These are phyloP conservation scores for Platorchestia sp. DNA, from an alignment of 1,140 invertebrate species.

Conservation along the genomic window DNA sequence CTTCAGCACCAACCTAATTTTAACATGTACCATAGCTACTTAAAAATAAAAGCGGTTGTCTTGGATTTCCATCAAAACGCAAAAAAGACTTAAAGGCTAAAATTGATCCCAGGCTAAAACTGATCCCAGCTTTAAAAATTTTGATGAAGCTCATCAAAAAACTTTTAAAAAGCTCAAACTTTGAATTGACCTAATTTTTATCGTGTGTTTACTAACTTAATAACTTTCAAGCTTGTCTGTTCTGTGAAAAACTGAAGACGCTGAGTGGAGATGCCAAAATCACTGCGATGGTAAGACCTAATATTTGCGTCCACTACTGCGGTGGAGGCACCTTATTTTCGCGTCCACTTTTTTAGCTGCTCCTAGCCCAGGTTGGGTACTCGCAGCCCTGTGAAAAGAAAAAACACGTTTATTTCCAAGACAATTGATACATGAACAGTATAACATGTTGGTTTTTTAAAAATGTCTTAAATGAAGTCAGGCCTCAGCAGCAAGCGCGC, in stretches of 20 bases:
- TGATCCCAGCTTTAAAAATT: background rate
- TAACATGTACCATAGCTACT: background rate
- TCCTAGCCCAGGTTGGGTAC: background rate
- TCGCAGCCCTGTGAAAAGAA: conserved; percentile 14
- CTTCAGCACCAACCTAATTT: background rate
- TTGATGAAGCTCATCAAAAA: background rate
- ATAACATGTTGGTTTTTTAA: too few species aligned
- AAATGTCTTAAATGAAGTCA: too few species aligned
- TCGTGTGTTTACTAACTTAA: too few species aligned
- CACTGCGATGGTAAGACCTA: background rate
- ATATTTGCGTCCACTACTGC: background rate
- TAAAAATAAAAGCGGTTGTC: background rate
- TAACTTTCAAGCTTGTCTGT: background rate
- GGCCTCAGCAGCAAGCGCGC: too few species aligned
- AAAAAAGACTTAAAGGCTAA: background rate
- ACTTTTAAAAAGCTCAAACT: background rate
- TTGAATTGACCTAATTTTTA: background rate
- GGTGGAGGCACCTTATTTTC: background rate
- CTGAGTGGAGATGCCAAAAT: background rate
- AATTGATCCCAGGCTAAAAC: too few species aligned
- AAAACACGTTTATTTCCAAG: background rate
- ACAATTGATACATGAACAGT: too few species aligned
- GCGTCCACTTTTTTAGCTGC: background rate
- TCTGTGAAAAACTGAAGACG: background rate
- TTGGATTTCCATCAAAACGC: background rate